Percentiles rank a stretch among this genome's conserved stretches.
Conservation (phyloP, 2,113 vertebrate genomes). For the Apaloderma vittatum region DNA sequence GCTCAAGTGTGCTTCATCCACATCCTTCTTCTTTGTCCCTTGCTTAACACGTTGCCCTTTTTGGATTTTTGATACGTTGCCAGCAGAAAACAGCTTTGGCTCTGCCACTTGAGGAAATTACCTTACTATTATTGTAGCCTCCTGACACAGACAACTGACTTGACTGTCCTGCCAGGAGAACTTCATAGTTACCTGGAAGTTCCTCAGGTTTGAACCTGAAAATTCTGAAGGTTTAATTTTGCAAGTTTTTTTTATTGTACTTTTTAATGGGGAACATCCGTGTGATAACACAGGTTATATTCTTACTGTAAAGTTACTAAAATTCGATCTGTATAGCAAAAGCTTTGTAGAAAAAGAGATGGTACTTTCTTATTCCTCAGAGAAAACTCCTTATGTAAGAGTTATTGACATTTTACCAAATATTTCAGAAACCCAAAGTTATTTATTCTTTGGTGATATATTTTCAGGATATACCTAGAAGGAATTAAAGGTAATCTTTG, state of each 20-base stretch:
- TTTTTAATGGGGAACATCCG: background rate
- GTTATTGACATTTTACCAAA: slow-evolving; percentile 56
- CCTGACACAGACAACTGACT: background rate
- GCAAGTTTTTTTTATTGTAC: background rate
- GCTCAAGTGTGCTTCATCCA: background rate
- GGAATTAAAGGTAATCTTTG: slow-evolving; percentile 28
- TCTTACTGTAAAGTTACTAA: background rate
- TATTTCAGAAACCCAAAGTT: slow-evolving; percentile 58
- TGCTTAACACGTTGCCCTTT: background rate
- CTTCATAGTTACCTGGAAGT: background rate
- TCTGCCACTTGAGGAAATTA: background rate
- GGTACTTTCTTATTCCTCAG: slow-evolving; percentile 32
- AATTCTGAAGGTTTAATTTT: background rate
- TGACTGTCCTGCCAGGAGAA: background rate
- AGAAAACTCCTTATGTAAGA: slow-evolving; percentile 17
- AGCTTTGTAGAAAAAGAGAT: background rate
- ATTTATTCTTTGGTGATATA: slow-evolving; percentile 54
- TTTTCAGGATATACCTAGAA: slow-evolving; percentile 33
- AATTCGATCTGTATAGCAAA: slow-evolving; percentile 19
- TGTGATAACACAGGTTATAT: background rate
- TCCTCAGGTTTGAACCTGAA: background rate
- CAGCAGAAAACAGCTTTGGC: background rate
- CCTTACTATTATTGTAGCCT: background rate
- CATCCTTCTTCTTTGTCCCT: background rate
- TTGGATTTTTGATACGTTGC: background rate